Base-by-base conservation (phyloP, 2,888 invertebrate genomes). In the Autographa gamma region DNA sequence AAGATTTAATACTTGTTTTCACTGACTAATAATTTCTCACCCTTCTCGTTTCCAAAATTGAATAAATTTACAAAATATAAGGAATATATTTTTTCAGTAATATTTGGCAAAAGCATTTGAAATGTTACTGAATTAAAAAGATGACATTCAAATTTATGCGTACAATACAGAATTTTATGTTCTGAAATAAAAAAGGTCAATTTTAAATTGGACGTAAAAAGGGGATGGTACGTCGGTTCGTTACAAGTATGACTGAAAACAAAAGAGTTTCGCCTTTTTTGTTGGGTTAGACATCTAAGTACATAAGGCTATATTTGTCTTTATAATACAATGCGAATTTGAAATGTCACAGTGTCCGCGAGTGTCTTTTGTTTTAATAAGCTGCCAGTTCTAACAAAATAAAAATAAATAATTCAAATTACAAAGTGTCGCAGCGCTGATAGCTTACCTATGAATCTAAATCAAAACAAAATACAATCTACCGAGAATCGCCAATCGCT, bases 151-250 rank as follows among this genome's bases (percentile, higher is more conserved):
- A 71, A 66, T 71, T 68, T 63, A 64, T 18, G 64, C 56, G 56
- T 54, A 77, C 78, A 73, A 80, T 65, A 62, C 61, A 38, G 16
- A 56, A 68, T 71, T 78, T 79, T 78, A 74, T 78, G 65, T 77
- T 52, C 19, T 31, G 32, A 67, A 74, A 71, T 62, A 77, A 74
- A 80, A 73, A 72, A 58, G n/a, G 41, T 63, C 63, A 76, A 25
- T 56, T 56, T 56, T 79, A 73, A 79, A 79, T 71, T 67, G 48
- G 31, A 70, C 63, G 71, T 81, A 60, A 79, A 81, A 81, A 75
- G 52, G 62, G 31, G 54, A 63, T 52, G 58, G 67, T 76, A 66
- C 67, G 31, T 65, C 80, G 73, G 77, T 81, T 68, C 9, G 68
- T 54, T 83, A 78, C 76, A 72, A 79, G 68, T 32, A 82, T 76